Base-by-base conservation (phyloP, 2,888 invertebrate genomes). In the Cremastinae sp. region DNA sequence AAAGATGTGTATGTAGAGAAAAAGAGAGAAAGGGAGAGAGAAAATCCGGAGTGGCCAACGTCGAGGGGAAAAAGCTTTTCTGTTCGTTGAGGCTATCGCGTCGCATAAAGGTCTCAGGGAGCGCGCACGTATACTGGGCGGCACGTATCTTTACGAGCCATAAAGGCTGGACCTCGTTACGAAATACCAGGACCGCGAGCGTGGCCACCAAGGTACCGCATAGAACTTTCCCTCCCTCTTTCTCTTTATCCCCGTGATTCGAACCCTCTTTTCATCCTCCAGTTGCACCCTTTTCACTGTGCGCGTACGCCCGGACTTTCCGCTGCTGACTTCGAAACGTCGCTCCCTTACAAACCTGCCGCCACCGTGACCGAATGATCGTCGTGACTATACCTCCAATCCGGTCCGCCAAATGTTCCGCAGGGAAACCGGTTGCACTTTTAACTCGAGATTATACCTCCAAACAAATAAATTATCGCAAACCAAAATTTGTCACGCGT, bases 201-300 rank as follows among this genome's bases (percentile, higher is more conserved):
- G 88, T 89, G 89, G 88, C 88, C 89, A 89, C 89, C 86, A 87
- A 88, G 88, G 89, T 83, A 87, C 89, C 89, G 83, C 89, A 88
- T 85, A 70, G 28, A 61, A 20, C 35, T 7, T 39, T 47, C 64
- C 16, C 45, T 39, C 53, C 18, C 28, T 58, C n/a, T 22, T 12
- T 39, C 64, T 51, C 64, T 62, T 22, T 49, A 49, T 35, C 58
- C 70, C 45, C 47, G 62, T 64, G 61, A 58, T 64, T 45, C 68
- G 12, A 77, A 81, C 75, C 78, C 78, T 76, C 74, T 59, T 62
- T 53, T 43, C 56, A 55, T 61, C 39, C 16, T 68, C 49, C 41
- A 7, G 37, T 1, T 22, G n/a, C 37, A n/a, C 7, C 62, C 51
- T 68, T 61, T 62, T 59, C 22, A 41, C 28, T 43, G 12, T 45